These are phyloP conservation scores for Parelbella ahira DNA, from an alignment of 2,888 invertebrate genomes.

Conservation along the genomic window DNA sequence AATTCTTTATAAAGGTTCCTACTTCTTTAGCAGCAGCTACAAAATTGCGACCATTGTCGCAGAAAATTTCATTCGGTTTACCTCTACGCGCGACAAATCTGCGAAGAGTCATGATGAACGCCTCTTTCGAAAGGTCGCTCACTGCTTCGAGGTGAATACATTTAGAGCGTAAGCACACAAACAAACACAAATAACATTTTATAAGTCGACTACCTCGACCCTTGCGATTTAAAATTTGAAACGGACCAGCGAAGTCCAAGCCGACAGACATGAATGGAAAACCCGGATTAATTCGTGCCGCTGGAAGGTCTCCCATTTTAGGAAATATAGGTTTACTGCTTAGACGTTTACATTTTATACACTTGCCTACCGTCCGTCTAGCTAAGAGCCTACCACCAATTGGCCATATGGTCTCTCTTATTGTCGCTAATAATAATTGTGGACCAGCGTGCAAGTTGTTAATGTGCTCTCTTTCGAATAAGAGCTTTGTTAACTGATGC, in stretches of 20 bases:
- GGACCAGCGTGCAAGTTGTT: conserved; percentile 12
- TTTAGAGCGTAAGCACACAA: conserved; percentile 1
- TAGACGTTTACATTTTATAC: conserved; percentile 6
- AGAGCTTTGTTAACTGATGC: conserved; percentile 5
- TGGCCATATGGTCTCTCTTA: conserved; percentile 7
- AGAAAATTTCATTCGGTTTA: conserved; percentile 35
- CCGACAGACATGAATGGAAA: conserved; percentile 5
- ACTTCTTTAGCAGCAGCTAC: conserved; percentile 25
- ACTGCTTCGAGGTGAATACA: conserved; percentile 9
- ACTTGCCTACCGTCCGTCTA: conserved; percentile 1
- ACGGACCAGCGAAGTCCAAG: conserved; percentile 8
- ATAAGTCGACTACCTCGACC: neutral
- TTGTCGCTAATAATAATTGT: conserved; percentile 4
- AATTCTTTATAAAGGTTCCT: conserved; percentile 20
- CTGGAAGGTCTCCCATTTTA: conserved; percentile 14
- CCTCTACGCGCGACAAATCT: conserved; percentile 38
- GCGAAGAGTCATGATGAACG: conserved; percentile 33
- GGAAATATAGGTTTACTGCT: neutral
- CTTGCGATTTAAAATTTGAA: conserved; percentile 1
- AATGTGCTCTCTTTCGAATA: conserved; percentile 1
- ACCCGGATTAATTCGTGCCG: neutral
- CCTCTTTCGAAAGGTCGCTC: conserved; percentile 33
- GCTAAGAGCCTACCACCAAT: conserved; percentile 4
- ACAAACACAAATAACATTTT: conserved; percentile 11
- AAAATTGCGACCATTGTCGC: conserved; percentile 35